A percentile compares a stretch with the other conserved stretches of the same genome.
phyloP scores from a whole-genome alignment of 1,140 invertebrate genomes.

The Campodea augens region DNA sequence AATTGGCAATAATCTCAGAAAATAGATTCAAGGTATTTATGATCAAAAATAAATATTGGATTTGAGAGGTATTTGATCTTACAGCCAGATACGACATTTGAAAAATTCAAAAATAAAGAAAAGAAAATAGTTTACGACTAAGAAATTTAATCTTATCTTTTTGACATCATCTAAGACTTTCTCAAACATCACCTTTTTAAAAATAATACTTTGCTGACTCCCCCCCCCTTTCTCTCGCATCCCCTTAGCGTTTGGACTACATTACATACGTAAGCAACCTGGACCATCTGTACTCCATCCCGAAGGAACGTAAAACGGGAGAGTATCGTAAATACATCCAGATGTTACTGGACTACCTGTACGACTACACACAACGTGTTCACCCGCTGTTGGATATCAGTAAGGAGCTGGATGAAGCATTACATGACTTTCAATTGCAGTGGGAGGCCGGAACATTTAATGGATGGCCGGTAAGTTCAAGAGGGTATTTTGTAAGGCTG shows the following conservation, averaged over 20 bases:
- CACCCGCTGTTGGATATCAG: constrained; percentile 80
- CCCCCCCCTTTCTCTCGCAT: no score
- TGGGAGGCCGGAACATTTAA: constrained; percentile 80
- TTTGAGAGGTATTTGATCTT: no score
- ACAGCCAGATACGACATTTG: no score
- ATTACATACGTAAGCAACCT: constrained; percentile 85
- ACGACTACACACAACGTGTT: constrained; percentile 63
- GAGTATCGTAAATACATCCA: constrained; percentile 83
- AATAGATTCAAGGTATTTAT: no score
- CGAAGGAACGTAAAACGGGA: constrained; percentile 81
- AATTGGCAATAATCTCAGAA: no score
- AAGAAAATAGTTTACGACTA: not conserved
- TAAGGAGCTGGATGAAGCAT: constrained; percentile 52
- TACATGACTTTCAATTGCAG: constrained; percentile 64
- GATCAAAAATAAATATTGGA: no score
- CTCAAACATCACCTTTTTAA: no score
- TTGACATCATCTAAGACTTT: not conserved
- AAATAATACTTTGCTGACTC: no score
- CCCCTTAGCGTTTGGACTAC: constrained; percentile 87
- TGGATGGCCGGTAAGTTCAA: constrained; percentile 66
- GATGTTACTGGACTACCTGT: constrained; percentile 67
- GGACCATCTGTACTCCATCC: constrained; percentile 90
- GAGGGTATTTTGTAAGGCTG: no score
- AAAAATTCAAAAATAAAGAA: not conserved
- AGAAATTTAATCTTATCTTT: constrained; percentile 9